phyloP scores from a whole-genome alignment of 30 jellyfish, hydroid and myxozoan genomes.

The Pelagia noctiluca region DNA sequence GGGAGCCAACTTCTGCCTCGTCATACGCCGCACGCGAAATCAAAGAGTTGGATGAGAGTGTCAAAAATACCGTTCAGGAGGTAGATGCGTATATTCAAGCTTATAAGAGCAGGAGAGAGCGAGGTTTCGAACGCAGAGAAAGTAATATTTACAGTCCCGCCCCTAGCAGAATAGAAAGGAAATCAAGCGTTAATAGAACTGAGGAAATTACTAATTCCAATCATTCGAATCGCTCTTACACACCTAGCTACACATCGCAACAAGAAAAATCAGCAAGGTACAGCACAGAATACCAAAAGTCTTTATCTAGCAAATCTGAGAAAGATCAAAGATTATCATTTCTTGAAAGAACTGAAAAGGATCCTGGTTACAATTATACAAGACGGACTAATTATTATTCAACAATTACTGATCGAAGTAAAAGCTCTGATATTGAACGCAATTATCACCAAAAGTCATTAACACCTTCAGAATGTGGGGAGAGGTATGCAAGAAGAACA shows the following conservation, averaged over 20 bases:
- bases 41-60: slow-evolving; percentile 41
- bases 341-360: slow-evolving; percentile 20
- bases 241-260: slow-evolving; percentile 25
- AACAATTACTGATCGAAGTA: slow-evolving; percentile 46
- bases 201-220: slow-evolving; percentile 10
- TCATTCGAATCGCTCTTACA: slow-evolving; percentile 40
- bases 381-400: slow-evolving; percentile 19
- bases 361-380: background rate
- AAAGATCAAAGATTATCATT: background rate
- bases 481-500: slow-evolving; percentile 44
- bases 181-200: slow-evolving; percentile 42
- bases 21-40: slow-evolving; percentile 20
- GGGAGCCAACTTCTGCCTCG: slow-evolving; percentile 25
- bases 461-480: slow-evolving; percentile 66
- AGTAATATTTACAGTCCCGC: slow-evolving; percentile 5
- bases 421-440: slow-evolving; percentile 61
- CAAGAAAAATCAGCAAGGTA: background rate
- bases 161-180: slow-evolving; percentile 47
- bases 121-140: slow-evolving; percentile 64
- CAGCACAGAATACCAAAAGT: no score
- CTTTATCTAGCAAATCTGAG: no score
- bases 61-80: slow-evolving; percentile 63
- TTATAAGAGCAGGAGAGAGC: slow-evolving; percentile 68
- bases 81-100: slow-evolving; percentile 71
- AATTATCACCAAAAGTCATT: slow-evolving; percentile 19